Base-by-base conservation (phyloP, 2,113 vertebrate species). In the Dromaius novaehollandiae region DNA sequence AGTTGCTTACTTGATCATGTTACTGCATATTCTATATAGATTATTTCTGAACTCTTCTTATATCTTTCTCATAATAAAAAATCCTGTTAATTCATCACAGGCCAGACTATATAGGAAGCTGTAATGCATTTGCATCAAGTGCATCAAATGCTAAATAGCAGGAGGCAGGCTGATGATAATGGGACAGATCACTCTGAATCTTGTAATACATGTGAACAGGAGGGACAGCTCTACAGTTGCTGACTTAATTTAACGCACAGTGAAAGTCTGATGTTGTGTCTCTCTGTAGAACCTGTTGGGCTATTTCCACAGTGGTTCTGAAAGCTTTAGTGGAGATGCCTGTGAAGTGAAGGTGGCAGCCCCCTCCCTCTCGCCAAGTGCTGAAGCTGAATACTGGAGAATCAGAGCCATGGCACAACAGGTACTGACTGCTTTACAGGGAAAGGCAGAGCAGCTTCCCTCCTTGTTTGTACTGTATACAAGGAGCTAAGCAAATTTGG, bases 321-420 rank as follows among this genome's bases (percentile, higher is more conserved):
- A 99, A 96, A 99, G 99, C 96, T 99, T 99, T 75, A 98, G 98
- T 2, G 99, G 99, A 60, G 99, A 99, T 55, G 99, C 99, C 78
- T 99, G 99, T 90, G 99, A 99, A 97, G 99, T 99, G 93, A 99
- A 99, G 96, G 99, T 99, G 73, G 99, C 99, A 0, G 99, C 99
- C 1, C 99, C 99, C 0, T 99, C 99, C 19, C 98, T 99, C 36
- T 99, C 99, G 0, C 98, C 99, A 1, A 98, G 98, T 13, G 99
- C 99, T 0, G 99, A 99, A 97, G 99, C 99, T 0, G 99, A 99
- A 81, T 99, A 99, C 97, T 99, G 99, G 99, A 98, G 99, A 98
- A 99, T 99, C 97, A 98, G 98, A 94, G 99, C 99, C 34, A 99
- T 99, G 99, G 99, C 99, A 16, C 99, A 99, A 77, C 99, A 99